These are phyloP conservation scores for Lasioglossum lativentre DNA, from an alignment of 2,888 invertebrate species.

Conservation along the genomic window DNA sequence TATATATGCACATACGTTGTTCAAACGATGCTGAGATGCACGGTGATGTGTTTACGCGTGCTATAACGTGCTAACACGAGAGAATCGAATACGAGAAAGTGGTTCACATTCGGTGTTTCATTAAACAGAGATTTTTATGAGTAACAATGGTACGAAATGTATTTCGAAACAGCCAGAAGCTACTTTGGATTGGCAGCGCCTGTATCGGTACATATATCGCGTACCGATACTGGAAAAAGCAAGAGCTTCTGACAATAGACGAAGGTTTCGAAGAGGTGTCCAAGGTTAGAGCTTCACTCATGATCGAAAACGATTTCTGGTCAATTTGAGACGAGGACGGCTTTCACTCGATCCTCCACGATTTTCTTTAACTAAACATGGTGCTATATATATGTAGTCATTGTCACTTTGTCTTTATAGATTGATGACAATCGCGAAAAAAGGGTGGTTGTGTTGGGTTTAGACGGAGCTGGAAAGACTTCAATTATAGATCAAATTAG, in stretches of 20 bases:
- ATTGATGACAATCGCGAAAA: slow-evolving; percentile 82
- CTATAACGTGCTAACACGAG: slow-evolving; percentile 46
- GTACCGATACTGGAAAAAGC: slow-evolving; percentile 83
- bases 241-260: slow-evolving; percentile 82
- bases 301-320: neutral
- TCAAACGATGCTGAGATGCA: slow-evolving; percentile 38
- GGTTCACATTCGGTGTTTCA: slow-evolving; percentile 31
- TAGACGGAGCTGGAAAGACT: slow-evolving; percentile 83
- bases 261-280: slow-evolving; percentile 84
- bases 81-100: slow-evolving; percentile 31
- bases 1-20: neutral
- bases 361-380: neutral
- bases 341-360: neutral
- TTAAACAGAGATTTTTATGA: slow-evolving; percentile 21
- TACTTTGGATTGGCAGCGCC: slow-evolving; percentile 79
- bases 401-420: slow-evolving; percentile 66
- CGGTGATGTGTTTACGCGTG: slow-evolving; percentile 38
- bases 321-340: neutral
- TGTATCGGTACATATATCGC: slow-evolving; percentile 83
- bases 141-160: slow-evolving; percentile 52
- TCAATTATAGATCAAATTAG: slow-evolving; percentile 82
- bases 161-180: slow-evolving; percentile 64
- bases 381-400: neutral
- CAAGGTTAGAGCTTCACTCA: slow-evolving; percentile 77
- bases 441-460: slow-evolving; percentile 82